Evolutionary conservation across 1,140 invertebrate genomes (phyloP), one percentile per base, ranked within the genome.

Genomic region (Drosophila simulans): DNA sequence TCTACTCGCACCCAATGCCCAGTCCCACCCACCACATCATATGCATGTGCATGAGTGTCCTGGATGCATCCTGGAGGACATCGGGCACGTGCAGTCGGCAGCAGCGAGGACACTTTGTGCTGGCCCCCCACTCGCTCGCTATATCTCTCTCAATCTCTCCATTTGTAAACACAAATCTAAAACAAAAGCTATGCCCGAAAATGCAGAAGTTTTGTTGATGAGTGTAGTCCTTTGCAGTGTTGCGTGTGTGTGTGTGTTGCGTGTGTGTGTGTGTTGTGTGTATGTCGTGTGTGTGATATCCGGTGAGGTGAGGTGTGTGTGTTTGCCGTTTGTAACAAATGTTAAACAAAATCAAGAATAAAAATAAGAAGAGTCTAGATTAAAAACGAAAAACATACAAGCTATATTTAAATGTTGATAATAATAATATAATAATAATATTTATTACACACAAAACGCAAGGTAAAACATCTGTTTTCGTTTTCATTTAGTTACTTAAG

Each of bases 371-470:
- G 57, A 73, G 65, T 84, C 64, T 74, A 73, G 70, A 57, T 77
- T 63, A 57, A 73, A 73, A 81, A 73, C 68, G 58, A 78, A 77
- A 72, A 79, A 79, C 79, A 78, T 53, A 83, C 71, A 74, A 37
- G 43, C 54, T 83, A 83, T 84, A 84, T 83, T 82, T 79, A 64
- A 84, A 84, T 69, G 72, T 84, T 80, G 72, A 68, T 84, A 85
- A 70, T 80, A 69, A 45, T 55, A 70, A 49, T 42, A 79, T 72
- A 62, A 63, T 74, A 60, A 20, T 64, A 77, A 80, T 85, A 69
- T 80, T 84, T 72, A 85, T 80, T 85, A 85, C 73, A 80, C 71
- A 72, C 31, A 65, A 80, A 85, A 85, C 54, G 64, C 43, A 62
- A 58, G 59, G 53, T 60, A 59, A 65, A 64, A 68, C 45, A 45